These are phyloP conservation scores for Morphnarchus princeps DNA, from an alignment of 2,113 vertebrate genomes.

Conservation along the genomic window DNA sequence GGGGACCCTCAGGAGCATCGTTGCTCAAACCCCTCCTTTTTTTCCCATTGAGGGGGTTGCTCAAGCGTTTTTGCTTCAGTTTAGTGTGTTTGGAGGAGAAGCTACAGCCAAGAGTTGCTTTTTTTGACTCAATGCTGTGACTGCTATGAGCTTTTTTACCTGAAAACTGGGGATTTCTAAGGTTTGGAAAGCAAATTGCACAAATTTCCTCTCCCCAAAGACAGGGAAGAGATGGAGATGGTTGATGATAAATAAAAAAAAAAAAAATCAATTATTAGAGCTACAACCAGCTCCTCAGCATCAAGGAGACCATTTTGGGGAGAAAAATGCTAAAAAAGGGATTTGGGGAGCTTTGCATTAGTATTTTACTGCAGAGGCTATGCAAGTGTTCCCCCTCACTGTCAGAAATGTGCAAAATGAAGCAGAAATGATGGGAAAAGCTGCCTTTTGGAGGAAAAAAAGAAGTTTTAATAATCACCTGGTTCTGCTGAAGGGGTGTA, in stretches of 20 bases:
- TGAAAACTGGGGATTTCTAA: background rate
- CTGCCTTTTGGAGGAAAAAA: conserved; percentile 7
- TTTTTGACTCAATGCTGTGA: background rate
- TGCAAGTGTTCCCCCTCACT: background rate
- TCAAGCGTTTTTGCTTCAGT: background rate
- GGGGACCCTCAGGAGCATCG: background rate
- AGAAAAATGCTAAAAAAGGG: background rate
- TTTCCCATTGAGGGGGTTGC: background rate
- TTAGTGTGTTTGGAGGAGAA: background rate
- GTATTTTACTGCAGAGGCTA: background rate
- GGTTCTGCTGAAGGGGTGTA: conserved; percentile 1
- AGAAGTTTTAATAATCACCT: conserved; percentile 27
- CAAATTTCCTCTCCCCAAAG: background rate
- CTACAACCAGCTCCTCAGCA: background rate
- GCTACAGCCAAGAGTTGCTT: background rate
- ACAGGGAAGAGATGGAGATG: background rate
- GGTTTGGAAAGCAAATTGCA: background rate
- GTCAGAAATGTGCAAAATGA: background rate
- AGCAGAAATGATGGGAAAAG: conserved; percentile 23
- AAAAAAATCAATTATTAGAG: background rate
- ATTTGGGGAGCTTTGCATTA: background rate
- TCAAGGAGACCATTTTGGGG: background rate
- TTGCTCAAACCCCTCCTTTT: background rate
- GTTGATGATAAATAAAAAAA: background rate
- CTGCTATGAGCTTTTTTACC: background rate